phyloP scores from a whole-genome alignment of 35 echinoderm and acorn worm genomes.

The Eucidaris tribuloides region DNA sequence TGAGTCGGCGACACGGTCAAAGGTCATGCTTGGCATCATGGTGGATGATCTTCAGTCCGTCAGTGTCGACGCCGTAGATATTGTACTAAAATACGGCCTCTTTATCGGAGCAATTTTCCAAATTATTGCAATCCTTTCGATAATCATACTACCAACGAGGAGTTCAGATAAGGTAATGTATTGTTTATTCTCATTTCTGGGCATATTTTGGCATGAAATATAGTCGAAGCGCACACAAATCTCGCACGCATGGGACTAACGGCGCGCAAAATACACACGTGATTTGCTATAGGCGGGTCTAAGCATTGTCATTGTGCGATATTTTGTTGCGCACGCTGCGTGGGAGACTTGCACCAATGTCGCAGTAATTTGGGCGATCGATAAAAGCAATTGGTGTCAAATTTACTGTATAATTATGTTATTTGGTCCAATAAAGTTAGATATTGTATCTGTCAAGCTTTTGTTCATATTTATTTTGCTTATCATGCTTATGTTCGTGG shows the following conservation, averaged over 20 bases:
- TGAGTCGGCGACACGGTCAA: constrained; percentile 39
- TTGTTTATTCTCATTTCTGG: not conserved
- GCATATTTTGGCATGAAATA: constrained; percentile 4
- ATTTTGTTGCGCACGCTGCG: not conserved
- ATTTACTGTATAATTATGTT: too few relatives aligned
- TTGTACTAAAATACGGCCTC: constrained; percentile 15
- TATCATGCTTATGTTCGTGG: too few relatives aligned
- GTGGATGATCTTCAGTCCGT: not conserved
- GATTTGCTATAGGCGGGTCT: constrained; percentile 37
- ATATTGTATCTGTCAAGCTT: too few relatives aligned
- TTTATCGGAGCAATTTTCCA: constrained; percentile 27
- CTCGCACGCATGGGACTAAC: constrained; percentile 28
- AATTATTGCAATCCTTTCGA: constrained; percentile 18
- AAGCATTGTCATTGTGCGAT: not conserved
- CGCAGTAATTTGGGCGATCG: too few relatives aligned
- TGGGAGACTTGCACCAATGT: too few relatives aligned
- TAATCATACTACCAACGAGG: not conserved
- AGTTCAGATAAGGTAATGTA: constrained; percentile 7
- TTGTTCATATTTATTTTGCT: too few relatives aligned
- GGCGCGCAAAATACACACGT: constrained; percentile 35
- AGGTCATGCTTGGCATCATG: constrained; percentile 32
- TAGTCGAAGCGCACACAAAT: constrained; percentile 15
- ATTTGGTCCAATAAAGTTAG: too few relatives aligned
- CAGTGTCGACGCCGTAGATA: constrained; percentile 18
- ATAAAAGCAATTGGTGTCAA: too few relatives aligned